A percentile compares a stretch with the other conserved stretches of the same genome.
These are phyloP conservation scores for Bambusicola thoracicus DNA, from an alignment of 2,113 vertebrate genomes.

Conservation along the genomic window DNA sequence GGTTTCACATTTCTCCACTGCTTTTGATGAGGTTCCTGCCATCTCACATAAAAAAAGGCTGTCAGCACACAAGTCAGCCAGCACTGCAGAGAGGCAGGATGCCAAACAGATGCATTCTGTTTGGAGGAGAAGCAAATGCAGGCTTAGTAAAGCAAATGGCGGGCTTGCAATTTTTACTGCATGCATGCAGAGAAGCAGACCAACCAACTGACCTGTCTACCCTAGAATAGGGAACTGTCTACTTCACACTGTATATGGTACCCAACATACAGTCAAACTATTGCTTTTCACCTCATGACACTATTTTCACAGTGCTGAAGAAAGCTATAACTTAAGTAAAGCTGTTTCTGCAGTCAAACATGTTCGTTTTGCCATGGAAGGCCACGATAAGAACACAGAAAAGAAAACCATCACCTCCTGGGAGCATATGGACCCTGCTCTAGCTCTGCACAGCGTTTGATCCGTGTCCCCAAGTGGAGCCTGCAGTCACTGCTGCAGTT, in stretches of 20 bases:
- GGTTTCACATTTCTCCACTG: constrained; percentile 1
- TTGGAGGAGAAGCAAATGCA: not conserved
- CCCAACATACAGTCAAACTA: not conserved
- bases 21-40: constrained; percentile 21
- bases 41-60: constrained; percentile 21
- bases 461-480: not conserved
- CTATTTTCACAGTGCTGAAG: not conserved
- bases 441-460: not conserved
- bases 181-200: not conserved
- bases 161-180: not conserved
- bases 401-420: not conserved
- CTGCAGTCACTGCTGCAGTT: not conserved
- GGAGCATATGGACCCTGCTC: not conserved
- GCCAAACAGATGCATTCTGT: not conserved
- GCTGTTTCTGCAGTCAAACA: not conserved
- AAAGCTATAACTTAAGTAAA: not conserved
- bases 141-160: not conserved
- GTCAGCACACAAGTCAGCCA: not conserved
- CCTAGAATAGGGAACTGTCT: not conserved
- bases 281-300: not conserved
- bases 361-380: not conserved
- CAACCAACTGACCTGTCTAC: not conserved
- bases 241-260: not conserved
- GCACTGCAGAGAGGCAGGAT: constrained; percentile 12
- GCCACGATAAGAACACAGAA: fast-evolving